Base-by-base conservation (phyloP, 2,797 vertebrate genomes). In the Natrix natrix region DNA sequence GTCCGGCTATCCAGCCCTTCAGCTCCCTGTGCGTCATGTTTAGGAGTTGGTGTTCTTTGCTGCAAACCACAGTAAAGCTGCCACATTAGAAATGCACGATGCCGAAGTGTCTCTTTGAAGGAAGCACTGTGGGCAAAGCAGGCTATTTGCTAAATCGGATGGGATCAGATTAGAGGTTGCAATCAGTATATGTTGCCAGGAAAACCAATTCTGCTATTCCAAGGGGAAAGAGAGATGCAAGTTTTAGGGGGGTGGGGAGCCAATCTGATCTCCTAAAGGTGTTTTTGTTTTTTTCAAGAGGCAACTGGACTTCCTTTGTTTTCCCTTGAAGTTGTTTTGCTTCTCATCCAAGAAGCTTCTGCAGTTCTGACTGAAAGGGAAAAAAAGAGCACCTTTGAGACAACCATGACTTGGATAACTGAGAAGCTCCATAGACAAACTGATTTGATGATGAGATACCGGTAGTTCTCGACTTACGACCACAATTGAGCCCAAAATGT, bases 61-160 rank as follows among this genome's bases (percentile, higher is more conserved):
- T 83, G 20, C 74, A 83, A 48, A 83, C 74, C 37, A 48, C 37
- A 48, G 20, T 24, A 83, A 83, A 48, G 17, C 20, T 83, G 54
- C 56, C 32, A 17, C 56, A 56, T 48, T 26, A 78, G 11, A 89
- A 57, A 43, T 55, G 22, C 57, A 63, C 28, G 12, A 43, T 20
- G 37, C 69, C 7, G 5, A 91, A 88, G 59, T 59, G 54, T 86
- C 60, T 52, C 78, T 87, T 48, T n/a, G 89, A 89, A 92, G 89
- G 69, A 69, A 89, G 26, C 20, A 26, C 59, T 91, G 54, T 56
- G 63, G 54, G 90, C 37, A 24, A 86, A 92, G 86, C 26, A 6
- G 55, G 14, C 32, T 91, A n/a, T 94, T 91, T 94, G 92, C 93
- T 94, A 89, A 92, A 91, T 69, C 87, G 69, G 87, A 60, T 8